phyloP scores from a whole-genome alignment of 2,113 vertebrate genomes.

The Clupea harengus region DNA sequence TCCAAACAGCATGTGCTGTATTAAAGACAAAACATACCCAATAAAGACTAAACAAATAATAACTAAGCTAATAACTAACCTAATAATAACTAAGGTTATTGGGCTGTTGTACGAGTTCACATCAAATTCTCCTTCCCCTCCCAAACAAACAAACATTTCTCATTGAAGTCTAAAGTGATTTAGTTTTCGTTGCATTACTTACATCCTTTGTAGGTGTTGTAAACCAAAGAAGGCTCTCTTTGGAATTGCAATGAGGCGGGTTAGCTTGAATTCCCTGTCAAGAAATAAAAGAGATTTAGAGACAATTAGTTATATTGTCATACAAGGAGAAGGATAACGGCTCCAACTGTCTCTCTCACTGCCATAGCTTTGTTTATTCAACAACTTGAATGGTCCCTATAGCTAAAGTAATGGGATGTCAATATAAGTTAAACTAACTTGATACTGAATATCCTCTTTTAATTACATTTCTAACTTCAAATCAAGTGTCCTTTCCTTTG shows the following conservation, averaged over 20 bases:
- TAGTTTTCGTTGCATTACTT: conserved; percentile 42
- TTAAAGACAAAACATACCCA: conserved; percentile 56
- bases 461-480: too few relatives aligned
- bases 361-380: neutral
- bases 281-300: neutral
- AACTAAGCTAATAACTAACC: too few relatives aligned
- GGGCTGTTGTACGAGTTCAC: neutral
- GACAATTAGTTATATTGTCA: neutral
- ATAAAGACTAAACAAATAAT: conserved; percentile 55
- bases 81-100: conserved; percentile 33
- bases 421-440: neutral
- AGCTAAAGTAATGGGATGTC: neutral
- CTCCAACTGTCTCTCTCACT: neutral
- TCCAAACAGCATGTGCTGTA: conserved; percentile 50
- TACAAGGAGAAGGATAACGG: neutral
- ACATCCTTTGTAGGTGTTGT: conserved; percentile 63
- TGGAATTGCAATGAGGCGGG: conserved; percentile 56
- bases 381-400: neutral
- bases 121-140: neutral
- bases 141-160: neutral
- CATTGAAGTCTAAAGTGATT: neutral
- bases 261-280: conserved; percentile 61
- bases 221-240: conserved; percentile 51
- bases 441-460: too few relatives aligned
- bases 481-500: neutral